These are phyloP conservation scores for Xestia sexstrigata DNA, from an alignment of 2,888 invertebrate genomes.

Conservation along the genomic window DNA sequence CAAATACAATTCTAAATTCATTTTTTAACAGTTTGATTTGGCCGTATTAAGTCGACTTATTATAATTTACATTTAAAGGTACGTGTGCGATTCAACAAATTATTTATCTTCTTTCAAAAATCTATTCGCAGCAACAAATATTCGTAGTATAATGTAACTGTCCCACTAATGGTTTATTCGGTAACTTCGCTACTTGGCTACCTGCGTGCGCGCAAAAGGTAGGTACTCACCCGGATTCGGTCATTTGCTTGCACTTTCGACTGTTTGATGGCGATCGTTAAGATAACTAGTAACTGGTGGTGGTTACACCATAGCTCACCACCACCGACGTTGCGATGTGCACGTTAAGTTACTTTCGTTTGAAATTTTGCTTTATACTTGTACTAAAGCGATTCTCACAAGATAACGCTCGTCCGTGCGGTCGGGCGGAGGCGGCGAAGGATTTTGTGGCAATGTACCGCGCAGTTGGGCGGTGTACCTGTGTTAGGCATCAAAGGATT, in stretches of 20 bases:
- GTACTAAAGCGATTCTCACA: background rate
- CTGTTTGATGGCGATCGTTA: slow-evolving; percentile 37
- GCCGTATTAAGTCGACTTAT: too few species aligned
- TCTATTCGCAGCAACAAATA: background rate
- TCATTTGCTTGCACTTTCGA: slow-evolving; percentile 44
- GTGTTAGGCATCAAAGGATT: too few species aligned
- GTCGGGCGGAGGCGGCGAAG: background rate
- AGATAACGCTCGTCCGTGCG: background rate
- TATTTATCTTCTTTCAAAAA: background rate
- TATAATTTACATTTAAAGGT: too few species aligned
- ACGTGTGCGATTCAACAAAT: background rate
- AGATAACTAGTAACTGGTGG: background rate
- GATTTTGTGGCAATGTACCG: too few species aligned
- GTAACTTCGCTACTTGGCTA: slow-evolving; percentile 39
- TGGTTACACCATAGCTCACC: slow-evolving; percentile 32
- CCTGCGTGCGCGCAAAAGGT: slow-evolving; percentile 16
- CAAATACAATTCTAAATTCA: too few species aligned
- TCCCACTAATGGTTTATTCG: slow-evolving; percentile 10
- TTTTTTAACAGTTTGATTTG: too few species aligned
- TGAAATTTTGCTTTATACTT: background rate
- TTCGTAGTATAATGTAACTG: background rate
- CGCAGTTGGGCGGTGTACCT: too few species aligned
- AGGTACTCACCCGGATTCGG: slow-evolving; percentile 43
- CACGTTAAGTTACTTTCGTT: background rate
- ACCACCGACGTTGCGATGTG: slow-evolving; percentile 6